Conservation (phyloP, 2,888 invertebrate species). For the Macaria notata region DNA sequence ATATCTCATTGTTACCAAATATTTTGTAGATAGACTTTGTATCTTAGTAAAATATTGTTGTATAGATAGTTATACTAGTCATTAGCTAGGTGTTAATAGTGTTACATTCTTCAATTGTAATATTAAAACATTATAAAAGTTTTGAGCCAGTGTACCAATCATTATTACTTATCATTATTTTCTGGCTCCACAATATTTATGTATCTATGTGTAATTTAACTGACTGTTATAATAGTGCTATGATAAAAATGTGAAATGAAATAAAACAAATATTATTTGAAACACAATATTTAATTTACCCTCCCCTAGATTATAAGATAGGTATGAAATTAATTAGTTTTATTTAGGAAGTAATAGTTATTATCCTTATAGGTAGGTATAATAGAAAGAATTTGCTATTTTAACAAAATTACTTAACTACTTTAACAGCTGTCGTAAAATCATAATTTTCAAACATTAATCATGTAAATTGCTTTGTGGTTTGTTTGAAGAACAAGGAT, state of each 20-base stretch:
- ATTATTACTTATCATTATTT: not conserved
- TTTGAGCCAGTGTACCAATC: slow-evolving; percentile 8
- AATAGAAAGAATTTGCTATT: not conserved
- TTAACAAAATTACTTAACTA: not conserved
- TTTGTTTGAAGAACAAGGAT: slow-evolving; percentile 55
- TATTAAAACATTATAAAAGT: slow-evolving; percentile 11
- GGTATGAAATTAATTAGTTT: too few species aligned
- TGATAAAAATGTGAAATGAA: slow-evolving; percentile 50
- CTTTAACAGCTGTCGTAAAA: slow-evolving; percentile 39
- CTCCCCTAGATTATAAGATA: too few species aligned
- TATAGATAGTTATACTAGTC: slow-evolving; percentile 78
- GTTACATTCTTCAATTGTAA: slow-evolving; percentile 41
- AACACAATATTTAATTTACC: too few species aligned
- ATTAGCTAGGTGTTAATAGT: slow-evolving; percentile 69
- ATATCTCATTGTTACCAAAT: slow-evolving; percentile 82
- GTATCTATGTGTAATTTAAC: slow-evolving; percentile 52
- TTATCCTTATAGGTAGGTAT: not conserved
- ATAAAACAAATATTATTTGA: slow-evolving; percentile 56
- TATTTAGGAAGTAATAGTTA: too few species aligned
- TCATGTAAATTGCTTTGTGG: slow-evolving; percentile 48
- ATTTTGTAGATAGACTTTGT: slow-evolving; percentile 71
- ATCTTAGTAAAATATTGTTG: slow-evolving; percentile 53
- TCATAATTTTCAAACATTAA: slow-evolving; percentile 36
- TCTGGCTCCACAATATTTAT: slow-evolving; percentile 42
- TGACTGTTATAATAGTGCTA: slow-evolving; percentile 55